Conservation (phyloP, 64 coral and sea anemone genomes). For the Actinia tenebrosa region DNA sequence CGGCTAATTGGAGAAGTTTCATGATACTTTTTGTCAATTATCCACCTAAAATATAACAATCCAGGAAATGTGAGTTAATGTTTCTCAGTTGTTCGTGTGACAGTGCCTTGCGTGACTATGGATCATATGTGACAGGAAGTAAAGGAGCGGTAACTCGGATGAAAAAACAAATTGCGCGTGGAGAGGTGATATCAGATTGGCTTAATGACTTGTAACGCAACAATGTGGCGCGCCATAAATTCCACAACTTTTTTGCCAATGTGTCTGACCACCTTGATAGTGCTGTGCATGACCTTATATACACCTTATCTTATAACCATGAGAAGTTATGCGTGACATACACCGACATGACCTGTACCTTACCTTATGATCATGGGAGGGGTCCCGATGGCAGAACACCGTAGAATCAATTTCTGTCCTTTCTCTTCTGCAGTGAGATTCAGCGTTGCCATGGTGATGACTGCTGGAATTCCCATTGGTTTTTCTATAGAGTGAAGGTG, state of each 20-base stretch:
- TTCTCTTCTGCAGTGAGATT: slow-evolving; percentile 39
- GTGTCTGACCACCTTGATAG: too few relatives aligned
- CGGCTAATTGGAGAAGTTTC: neutral
- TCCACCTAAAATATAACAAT: slow-evolving; percentile 32
- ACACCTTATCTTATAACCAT: neutral
- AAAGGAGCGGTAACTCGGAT: too few relatives aligned
- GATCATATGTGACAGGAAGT: too few relatives aligned
- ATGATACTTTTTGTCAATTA: slow-evolving; percentile 18
- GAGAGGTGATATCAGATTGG: too few relatives aligned
- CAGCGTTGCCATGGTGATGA: slow-evolving; percentile 30
- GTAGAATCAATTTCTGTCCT: slow-evolving; percentile 27
- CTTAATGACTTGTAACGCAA: too few relatives aligned
- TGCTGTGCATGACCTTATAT: too few relatives aligned
- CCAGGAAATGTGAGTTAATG: too few relatives aligned
- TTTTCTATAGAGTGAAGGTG: neutral
- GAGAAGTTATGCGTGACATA: neutral
- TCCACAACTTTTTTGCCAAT: too few relatives aligned
- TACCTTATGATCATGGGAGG: slow-evolving; percentile 25
- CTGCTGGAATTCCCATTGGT: neutral
- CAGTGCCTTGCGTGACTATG: too few relatives aligned
- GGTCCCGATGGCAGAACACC: slow-evolving; percentile 30
- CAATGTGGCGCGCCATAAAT: too few relatives aligned
- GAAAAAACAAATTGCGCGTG: too few relatives aligned
- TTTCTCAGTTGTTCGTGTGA: too few relatives aligned
- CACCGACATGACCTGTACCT: neutral